phyloP scores from a whole-genome alignment of 2,888 invertebrate genomes.

The Synanthedon myopaeformis region DNA sequence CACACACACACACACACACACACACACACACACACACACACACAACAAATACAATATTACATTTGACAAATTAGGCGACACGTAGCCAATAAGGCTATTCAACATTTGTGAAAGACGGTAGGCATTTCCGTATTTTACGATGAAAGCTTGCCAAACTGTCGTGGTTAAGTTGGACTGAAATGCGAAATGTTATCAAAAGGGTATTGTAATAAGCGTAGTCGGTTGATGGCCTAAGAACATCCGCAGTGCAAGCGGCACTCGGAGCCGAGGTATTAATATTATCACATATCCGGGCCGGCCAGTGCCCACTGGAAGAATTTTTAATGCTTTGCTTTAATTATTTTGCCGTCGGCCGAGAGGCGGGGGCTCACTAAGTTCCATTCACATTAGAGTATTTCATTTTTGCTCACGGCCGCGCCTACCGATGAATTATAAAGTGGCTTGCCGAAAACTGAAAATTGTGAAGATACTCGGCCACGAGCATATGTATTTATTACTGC shows the following conservation, averaged over 20 bases:
- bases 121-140: too few relatives aligned
- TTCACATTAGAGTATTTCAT: constrained; percentile 67
- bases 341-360: constrained; percentile 49
- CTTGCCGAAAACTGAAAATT: constrained; percentile 65
- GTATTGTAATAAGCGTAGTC: not conserved
- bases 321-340: constrained; percentile 69
- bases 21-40: too few relatives aligned
- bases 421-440: constrained; percentile 41
- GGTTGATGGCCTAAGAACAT: not conserved
- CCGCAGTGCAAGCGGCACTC: not conserved
- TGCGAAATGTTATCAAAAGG: not conserved
- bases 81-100: too few relatives aligned
- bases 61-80: too few relatives aligned
- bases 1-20: too few relatives aligned
- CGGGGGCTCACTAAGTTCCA: constrained; percentile 50
- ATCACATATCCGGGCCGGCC: constrained; percentile 62
- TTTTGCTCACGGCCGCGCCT: constrained; percentile 47
- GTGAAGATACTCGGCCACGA: constrained; percentile 38
- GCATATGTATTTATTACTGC: constrained; percentile 53
- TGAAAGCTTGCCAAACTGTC: too few relatives aligned
- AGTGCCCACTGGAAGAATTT: constrained; percentile 63
- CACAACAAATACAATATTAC: too few relatives aligned
- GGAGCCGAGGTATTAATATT: constrained; percentile 53
- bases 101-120: too few relatives aligned
- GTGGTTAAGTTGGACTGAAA: too few relatives aligned